phyloP scores from a whole-genome alignment of 2,797 vertebrate species.

The Platyrinchus mystaceus region DNA sequence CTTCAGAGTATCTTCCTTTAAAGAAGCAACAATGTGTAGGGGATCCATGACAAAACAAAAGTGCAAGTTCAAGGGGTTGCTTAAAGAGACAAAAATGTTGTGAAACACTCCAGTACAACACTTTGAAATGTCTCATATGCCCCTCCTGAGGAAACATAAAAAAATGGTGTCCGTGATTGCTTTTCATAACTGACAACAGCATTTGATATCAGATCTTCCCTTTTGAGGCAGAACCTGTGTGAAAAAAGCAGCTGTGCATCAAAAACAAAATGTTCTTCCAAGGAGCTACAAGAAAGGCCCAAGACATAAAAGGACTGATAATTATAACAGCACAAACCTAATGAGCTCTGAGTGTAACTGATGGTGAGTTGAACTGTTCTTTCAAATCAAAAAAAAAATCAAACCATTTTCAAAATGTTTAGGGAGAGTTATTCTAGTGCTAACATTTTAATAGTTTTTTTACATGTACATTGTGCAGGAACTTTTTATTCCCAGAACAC shows the following conservation, averaged over 20 bases:
- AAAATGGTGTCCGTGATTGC: neutral
- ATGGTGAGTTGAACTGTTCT: conserved; percentile 25
- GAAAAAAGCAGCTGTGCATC: conserved; percentile 49
- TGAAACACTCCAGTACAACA: neutral
- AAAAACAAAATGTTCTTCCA: conserved; percentile 40
- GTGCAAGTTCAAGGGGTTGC: neutral
- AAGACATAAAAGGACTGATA: conserved; percentile 55
- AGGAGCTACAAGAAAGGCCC: conserved; percentile 45
- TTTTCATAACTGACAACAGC: neutral
- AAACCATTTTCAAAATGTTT: neutral
- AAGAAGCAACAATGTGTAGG: neutral
- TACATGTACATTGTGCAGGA: neutral
- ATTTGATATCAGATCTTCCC: neutral
- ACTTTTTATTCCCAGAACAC: neutral
- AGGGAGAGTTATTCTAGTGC: neutral
- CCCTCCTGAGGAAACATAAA: neutral
- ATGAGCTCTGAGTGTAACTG: conserved; percentile 24
- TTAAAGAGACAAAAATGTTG: neutral
- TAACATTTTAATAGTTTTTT: conserved; percentile 25
- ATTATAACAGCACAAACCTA: conserved; percentile 41
- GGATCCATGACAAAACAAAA: neutral
- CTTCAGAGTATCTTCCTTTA: neutral
- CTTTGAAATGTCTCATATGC: conserved; percentile 17
- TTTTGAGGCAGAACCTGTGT: conserved; percentile 24
- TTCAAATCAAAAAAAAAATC: conserved; percentile 15